A percentile compares a stretch with the other conserved stretches of the same genome.
Evolutionary conservation across 1,140 invertebrate genomes (phyloP).

Genomic region (Trissolcus basalis): DNA sequence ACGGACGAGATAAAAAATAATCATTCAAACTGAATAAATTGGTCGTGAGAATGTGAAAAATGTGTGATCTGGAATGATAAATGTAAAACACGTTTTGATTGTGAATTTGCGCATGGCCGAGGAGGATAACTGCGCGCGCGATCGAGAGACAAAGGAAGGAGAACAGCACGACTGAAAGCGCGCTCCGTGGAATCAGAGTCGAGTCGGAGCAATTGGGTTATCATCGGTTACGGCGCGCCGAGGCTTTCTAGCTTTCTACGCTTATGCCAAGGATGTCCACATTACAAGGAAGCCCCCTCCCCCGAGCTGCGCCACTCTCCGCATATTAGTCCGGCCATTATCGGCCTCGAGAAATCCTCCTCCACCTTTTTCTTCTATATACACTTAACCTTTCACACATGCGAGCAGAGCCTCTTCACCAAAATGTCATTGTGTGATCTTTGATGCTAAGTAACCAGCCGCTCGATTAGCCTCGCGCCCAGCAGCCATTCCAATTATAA

Average conservation of each 20-base stretch:
- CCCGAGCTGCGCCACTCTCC: constrained; percentile 25
- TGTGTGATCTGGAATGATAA: no score
- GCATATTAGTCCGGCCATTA: constrained; percentile 61
- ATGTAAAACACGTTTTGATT: constrained; percentile 17
- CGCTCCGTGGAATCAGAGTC: constrained; percentile 45
- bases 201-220: constrained; percentile 64
- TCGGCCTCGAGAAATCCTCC: constrained; percentile 51
- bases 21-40: no score
- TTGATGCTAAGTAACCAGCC: constrained; percentile 13
- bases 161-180: constrained; percentile 33
- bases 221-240: constrained; percentile 59
- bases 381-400: constrained; percentile 44
- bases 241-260: constrained; percentile 71
- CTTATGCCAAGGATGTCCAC: constrained; percentile 69
- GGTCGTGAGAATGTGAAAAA: no score
- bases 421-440: constrained; percentile 46
- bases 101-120: constrained; percentile 42
- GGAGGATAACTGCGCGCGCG: constrained; percentile 14
- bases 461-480: not conserved
- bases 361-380: constrained; percentile 31
- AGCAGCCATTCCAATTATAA: not conserved
- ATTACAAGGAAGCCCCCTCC: constrained; percentile 60
- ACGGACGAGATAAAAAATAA: no score
- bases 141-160: constrained; percentile 49
- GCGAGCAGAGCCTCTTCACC: constrained; percentile 25